phyloP scores from a whole-genome alignment of 2,797 vertebrate species.

The Strix occidentalis region DNA sequence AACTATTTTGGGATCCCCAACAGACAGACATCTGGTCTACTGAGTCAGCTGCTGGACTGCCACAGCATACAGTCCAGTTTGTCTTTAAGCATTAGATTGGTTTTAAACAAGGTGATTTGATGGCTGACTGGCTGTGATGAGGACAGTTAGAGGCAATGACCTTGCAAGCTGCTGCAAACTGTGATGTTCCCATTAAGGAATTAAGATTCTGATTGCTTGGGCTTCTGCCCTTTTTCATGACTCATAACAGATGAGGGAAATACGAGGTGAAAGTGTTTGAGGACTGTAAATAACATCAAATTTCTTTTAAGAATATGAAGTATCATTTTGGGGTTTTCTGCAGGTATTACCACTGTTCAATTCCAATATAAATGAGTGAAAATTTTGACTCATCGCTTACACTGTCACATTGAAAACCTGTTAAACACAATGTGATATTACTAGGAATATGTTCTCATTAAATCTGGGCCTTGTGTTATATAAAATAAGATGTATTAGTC shows the following conservation, averaged over 20 bases:
- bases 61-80: neutral
- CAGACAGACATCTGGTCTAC: neutral
- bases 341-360: neutral
- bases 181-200: neutral
- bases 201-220: neutral
- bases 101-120: neutral
- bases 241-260: neutral
- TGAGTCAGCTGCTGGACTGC: neutral
- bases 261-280: neutral
- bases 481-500: neutral
- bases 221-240: neutral
- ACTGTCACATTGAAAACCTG: neutral
- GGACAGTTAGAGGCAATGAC: neutral
- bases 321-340: neutral
- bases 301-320: neutral
- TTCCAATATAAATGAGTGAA: neutral
- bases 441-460: neutral
- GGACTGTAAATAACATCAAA: neutral
- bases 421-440: neutral
- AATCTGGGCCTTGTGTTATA: neutral
- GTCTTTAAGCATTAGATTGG: neutral
- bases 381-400: neutral
- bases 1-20: neutral
- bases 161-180: neutral
- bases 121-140: neutral